phyloP scores from a whole-genome alignment of 2,888 invertebrate species.

The Tolmerus cingulatus region DNA sequence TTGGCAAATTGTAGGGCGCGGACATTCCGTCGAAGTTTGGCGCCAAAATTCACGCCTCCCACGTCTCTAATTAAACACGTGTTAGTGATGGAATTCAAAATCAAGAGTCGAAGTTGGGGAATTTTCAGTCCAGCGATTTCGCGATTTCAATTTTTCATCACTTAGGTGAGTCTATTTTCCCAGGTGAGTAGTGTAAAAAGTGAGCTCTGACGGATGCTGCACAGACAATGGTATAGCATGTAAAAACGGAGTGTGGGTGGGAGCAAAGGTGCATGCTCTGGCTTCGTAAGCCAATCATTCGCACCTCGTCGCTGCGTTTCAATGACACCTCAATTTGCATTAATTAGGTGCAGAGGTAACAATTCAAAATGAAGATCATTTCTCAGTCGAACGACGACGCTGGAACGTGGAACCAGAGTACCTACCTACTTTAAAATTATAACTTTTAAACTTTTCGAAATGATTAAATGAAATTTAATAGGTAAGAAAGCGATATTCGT shows the following conservation, averaged over 20 bases:
- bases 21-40: background rate
- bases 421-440: too few species aligned
- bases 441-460: too few species aligned
- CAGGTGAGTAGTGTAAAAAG: background rate
- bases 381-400: background rate
- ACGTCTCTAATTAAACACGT: background rate
- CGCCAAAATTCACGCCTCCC: background rate
- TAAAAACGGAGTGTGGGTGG: background rate
- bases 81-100: background rate
- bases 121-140: background rate
- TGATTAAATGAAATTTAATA: too few species aligned
- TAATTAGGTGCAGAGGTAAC: background rate
- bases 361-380: conserved; percentile 2
- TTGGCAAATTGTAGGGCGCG: background rate
- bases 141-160: background rate
- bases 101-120: background rate
- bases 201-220: background rate
- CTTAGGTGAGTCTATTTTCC: background rate
- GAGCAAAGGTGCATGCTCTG: background rate
- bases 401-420: too few species aligned
- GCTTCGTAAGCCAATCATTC: background rate
- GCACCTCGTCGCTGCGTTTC: background rate
- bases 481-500: too few species aligned
- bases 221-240: background rate
- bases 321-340: conserved; percentile 27